Conservation (phyloP, 1,140 invertebrate species). For the Odontomachus brunneus region DNA sequence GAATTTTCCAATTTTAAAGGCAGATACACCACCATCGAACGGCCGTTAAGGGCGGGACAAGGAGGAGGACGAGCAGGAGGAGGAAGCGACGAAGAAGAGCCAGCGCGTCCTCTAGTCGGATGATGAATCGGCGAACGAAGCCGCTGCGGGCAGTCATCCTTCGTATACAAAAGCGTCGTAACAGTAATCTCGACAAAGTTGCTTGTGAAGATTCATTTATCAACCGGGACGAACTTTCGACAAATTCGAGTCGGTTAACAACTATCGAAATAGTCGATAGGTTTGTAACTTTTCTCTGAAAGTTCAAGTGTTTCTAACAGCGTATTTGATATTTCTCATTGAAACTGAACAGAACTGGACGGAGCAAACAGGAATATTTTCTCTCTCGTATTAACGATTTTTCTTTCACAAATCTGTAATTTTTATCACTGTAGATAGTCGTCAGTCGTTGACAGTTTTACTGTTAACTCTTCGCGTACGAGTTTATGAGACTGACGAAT, state of each 20-base stretch:
- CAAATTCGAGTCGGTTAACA: background rate
- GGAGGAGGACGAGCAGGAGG: background rate
- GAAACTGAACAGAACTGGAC: too few species aligned
- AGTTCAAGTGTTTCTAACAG: too few species aligned
- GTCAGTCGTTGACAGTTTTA: too few species aligned
- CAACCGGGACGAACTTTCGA: background rate
- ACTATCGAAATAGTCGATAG: too few species aligned
- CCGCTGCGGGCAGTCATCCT: background rate
- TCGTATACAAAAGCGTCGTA: background rate
- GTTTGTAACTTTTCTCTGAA: too few species aligned
- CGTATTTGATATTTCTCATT: too few species aligned
- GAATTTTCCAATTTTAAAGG: slow-evolving; percentile 77
- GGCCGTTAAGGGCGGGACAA: background rate
- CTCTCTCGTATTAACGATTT: too few species aligned
- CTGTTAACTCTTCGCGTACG: too few species aligned
- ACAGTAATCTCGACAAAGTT: background rate
- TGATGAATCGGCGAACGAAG: slow-evolving; percentile 63
- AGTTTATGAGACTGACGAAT: too few species aligned
- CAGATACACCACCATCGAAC: slow-evolving; percentile 65
- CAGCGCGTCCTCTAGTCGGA: slow-evolving; percentile 42
- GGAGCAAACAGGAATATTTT: too few species aligned
- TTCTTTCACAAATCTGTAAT: too few species aligned
- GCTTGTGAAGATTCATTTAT: background rate
- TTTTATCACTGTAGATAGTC: too few species aligned
- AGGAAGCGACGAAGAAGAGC: background rate